phyloP scores from a whole-genome alignment of 2,888 invertebrate species.

The Melinaea menophilus region DNA sequence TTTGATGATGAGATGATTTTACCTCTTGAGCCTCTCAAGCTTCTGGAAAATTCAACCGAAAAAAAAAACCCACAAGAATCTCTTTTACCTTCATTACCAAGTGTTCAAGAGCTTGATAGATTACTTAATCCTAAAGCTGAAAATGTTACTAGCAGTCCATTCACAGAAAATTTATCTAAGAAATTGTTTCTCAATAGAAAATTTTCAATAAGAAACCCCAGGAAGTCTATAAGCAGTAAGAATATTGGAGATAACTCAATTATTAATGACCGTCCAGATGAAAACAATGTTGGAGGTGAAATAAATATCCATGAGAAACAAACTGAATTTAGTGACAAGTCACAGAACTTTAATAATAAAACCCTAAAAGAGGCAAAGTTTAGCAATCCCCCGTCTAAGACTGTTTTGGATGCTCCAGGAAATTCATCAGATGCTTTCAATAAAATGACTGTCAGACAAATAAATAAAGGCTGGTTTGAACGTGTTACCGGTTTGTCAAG shows the following conservation, averaged over 20 bases:
- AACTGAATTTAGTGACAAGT: background rate
- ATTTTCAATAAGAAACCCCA: constrained; percentile 86
- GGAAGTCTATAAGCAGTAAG: constrained; percentile 72
- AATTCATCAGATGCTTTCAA: constrained; percentile 35
- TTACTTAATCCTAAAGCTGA: constrained; percentile 42
- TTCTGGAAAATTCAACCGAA: constrained; percentile 41
- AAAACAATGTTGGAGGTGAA: constrained; percentile 31
- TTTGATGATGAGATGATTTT: constrained; percentile 47
- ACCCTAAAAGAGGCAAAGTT: background rate
- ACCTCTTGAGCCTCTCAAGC: constrained; percentile 45
- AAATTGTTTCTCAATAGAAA: constrained; percentile 83
- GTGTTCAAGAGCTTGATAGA: constrained; percentile 55
- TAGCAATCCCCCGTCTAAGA: background rate
- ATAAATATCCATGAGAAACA: constrained; percentile 24
- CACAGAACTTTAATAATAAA: background rate
- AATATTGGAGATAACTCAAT: constrained; percentile 9
- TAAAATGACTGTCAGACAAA: constrained; percentile 46
- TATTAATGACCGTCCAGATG: constrained; percentile 30
- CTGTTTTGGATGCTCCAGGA: constrained; percentile 4
- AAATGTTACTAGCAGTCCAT: constrained; percentile 47
- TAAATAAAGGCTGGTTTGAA: constrained; percentile 67
- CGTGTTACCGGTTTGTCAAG: constrained; percentile 65
- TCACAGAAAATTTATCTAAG: constrained; percentile 76
- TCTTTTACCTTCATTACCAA: constrained; percentile 52
- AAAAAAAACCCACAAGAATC: constrained; percentile 41